phyloP scores from a whole-genome alignment of 2,888 invertebrate species.

The Coleophora deauratella region DNA sequence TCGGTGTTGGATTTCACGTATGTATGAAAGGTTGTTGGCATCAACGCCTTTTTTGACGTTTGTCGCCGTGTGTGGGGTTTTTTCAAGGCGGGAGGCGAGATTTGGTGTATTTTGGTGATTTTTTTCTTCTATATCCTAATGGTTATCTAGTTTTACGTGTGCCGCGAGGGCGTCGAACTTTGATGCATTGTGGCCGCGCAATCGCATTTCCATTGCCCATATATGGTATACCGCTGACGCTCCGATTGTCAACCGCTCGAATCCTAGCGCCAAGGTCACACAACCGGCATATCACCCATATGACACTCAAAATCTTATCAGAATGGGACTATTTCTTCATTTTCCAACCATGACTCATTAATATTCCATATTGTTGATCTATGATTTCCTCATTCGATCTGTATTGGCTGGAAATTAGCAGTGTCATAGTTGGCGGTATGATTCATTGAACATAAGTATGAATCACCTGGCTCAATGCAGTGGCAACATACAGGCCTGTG shows the following conservation, averaged over 20 bases:
- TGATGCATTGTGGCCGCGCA: conserved; percentile 64
- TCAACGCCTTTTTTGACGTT: conserved; percentile 66
- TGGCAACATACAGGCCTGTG: no score
- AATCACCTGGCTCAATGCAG: no score
- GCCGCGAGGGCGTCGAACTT: conserved; percentile 61
- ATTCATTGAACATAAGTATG: no score
- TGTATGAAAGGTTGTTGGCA: conserved; percentile 53
- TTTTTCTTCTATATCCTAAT: conserved; percentile 1
- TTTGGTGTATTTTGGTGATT: conserved; percentile 19
- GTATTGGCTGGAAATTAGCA: no score
- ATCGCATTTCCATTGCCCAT: conserved; percentile 66
- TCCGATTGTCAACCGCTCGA: conserved; percentile 45
- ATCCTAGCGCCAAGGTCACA: conserved; percentile 17
- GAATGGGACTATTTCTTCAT: no score
- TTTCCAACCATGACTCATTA: no score
- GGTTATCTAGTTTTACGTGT: conserved; percentile 14
- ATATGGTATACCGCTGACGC: conserved; percentile 58
- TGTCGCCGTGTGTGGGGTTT: conserved; percentile 9
- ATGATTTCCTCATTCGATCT: no score
- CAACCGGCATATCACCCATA: no score
- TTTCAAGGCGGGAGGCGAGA: conserved; percentile 13
- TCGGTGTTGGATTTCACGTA: conserved; percentile 70
- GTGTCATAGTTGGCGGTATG: no score
- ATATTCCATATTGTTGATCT: not conserved
- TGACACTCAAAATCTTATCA: no score